Evolutionary conservation across 2,888 invertebrate genomes (phyloP).

Genomic region (Bellardia pandia): DNA sequence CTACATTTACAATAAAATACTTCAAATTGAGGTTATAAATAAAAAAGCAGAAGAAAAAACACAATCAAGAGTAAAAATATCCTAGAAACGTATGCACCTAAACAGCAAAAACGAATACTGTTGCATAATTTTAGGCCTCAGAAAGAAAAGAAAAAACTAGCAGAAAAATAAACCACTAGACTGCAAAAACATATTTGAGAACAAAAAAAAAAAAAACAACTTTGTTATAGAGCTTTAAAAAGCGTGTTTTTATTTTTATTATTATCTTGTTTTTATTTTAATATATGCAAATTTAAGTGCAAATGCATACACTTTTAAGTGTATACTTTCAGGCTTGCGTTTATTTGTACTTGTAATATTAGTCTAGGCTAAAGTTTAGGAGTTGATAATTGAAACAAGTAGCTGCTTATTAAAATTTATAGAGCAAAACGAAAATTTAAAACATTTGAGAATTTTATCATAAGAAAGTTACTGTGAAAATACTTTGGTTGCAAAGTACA

Average conservation of each 20-base stretch:
- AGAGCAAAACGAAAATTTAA: no score
- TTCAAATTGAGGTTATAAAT: conserved; percentile 49
- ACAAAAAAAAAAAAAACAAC: no score
- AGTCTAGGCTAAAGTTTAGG: background rate
- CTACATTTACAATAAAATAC: conserved; percentile 60
- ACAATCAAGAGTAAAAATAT: conserved; percentile 3
- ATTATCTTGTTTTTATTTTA: background rate
- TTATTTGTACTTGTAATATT: background rate
- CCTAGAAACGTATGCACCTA: background rate
- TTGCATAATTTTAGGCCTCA: conserved; percentile 51
- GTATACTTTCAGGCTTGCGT: background rate
- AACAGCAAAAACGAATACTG: background rate
- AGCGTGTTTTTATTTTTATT: background rate
- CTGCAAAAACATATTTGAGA: background rate
- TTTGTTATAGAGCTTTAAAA: background rate
- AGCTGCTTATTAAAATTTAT: background rate
- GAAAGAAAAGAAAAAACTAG: background rate
- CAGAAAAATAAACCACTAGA: background rate
- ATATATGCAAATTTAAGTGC: conserved; percentile 4
- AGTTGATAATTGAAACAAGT: background rate
- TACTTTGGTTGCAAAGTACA: no score
- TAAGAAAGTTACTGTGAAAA: no score
- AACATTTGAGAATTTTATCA: no score
- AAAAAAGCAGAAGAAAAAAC: conserved; percentile 3
- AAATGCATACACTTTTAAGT: conserved; percentile 11